Percentiles rank a stretch among this genome's conserved stretches.
Evolutionary conservation across 2,888 invertebrate species (phyloP).

Genomic region (Drosophila neutralis): DNA sequence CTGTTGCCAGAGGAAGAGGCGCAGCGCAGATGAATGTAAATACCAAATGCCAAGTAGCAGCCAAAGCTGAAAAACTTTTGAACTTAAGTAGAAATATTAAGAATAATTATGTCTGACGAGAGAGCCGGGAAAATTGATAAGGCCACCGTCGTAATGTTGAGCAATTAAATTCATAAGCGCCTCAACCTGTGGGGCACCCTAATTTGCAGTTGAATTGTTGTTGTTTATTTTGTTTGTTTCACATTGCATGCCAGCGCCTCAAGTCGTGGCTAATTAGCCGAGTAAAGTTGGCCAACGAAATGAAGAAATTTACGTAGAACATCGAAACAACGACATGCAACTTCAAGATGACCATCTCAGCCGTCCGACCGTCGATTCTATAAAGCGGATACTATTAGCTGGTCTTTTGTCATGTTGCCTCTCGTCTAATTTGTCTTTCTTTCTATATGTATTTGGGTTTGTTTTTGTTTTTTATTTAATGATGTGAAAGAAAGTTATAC

Average conservation of each 20-base stretch:
- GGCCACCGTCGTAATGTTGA: constrained; percentile 61
- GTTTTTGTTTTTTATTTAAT: constrained; percentile 61
- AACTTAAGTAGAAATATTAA: constrained; percentile 58
- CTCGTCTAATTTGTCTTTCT: constrained; percentile 54
- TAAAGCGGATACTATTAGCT: constrained; percentile 58
- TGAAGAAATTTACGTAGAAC: constrained; percentile 76
- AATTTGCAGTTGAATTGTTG: constrained; percentile 58
- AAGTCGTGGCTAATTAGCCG: constrained; percentile 77
- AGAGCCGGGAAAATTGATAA: constrained; percentile 65
- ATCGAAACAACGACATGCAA: constrained; percentile 42
- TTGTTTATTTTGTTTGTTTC: constrained; percentile 24
- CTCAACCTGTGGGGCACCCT: constrained; percentile 61
- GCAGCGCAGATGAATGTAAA: constrained; percentile 31
- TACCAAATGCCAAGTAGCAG: background rate
- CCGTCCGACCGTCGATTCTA: constrained; percentile 38
- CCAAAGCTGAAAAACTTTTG: constrained; percentile 2
- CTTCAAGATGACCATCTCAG: constrained; percentile 6
- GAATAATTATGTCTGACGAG: constrained; percentile 71
- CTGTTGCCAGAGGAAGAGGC: constrained; percentile 65
- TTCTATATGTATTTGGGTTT: constrained; percentile 1
- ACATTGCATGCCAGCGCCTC: constrained; percentile 69
- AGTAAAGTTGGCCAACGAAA: constrained; percentile 65
- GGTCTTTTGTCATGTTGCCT: constrained; percentile 61
- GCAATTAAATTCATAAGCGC: constrained; percentile 79
- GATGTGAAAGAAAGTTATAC: constrained; percentile 76